A percentile compares a stretch with the other conserved stretches of the same genome.
Evolutionary conservation across 2,113 vertebrate genomes (phyloP).

Genomic region (Anoura caudifer): DNA sequence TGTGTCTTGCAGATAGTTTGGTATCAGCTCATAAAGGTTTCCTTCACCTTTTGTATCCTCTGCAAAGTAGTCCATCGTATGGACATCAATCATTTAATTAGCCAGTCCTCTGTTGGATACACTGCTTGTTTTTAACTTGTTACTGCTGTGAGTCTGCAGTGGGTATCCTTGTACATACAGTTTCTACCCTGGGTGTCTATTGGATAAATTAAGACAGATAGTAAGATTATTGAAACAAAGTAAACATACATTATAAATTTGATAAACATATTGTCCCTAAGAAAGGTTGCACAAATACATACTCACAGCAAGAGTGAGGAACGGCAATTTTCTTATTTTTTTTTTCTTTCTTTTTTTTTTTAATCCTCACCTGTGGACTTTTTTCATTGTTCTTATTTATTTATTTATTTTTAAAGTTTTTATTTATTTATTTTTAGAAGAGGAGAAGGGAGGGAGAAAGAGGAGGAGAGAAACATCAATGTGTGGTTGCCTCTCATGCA

Average conservation of each 20-base stretch:
- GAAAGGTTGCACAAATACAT: not conserved
- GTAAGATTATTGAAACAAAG: not conserved
- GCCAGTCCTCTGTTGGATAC: not conserved
- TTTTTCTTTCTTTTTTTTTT: not conserved
- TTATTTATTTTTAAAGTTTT: too few relatives aligned
- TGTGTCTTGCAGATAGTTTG: not conserved
- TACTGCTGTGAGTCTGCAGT: not conserved
- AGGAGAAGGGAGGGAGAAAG: too few relatives aligned
- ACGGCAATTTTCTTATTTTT: not conserved
- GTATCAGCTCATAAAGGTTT: not conserved
- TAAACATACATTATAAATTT: not conserved
- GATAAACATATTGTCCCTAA: not conserved
- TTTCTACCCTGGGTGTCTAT: not conserved
- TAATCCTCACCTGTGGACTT: too few relatives aligned
- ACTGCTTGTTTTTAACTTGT: not conserved
- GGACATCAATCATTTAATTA: not conserved
- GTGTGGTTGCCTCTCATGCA: too few relatives aligned
- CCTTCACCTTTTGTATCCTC: not conserved
- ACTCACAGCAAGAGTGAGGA: not conserved
- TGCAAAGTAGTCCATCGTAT: not conserved
- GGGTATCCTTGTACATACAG: not conserved
- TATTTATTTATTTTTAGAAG: too few relatives aligned
- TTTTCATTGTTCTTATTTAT: too few relatives aligned
- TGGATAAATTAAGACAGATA: conserved; percentile 2
- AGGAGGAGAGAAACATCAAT: too few relatives aligned